Base-by-base conservation (phyloP, 2,888 invertebrate genomes). In the Kuschelorhynchus macadamiae region DNA sequence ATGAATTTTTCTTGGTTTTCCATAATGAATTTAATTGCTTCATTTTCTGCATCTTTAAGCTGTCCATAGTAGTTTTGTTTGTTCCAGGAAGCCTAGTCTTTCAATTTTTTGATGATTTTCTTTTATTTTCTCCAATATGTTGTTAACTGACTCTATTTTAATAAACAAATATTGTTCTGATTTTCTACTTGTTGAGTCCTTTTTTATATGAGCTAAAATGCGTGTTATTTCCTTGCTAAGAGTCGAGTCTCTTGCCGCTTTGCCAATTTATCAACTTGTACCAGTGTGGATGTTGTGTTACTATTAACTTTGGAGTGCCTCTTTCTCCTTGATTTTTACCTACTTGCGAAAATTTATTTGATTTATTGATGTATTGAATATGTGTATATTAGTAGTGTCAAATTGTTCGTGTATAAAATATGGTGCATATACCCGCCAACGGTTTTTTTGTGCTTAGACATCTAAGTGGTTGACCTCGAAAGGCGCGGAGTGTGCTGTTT, bases 21-120 rank as follows among this genome's bases (percentile, higher is more conserved):
- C 36, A 36, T 36, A 12, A 36, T 36, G 11, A n/a, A 3, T 11
- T 36, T 36, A 36, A 36, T 36, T 36, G 36, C 36, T 36, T 36
- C 36, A 11, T 36, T 11, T 3, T 36, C n/a, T n/a, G n/a, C n/a
- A n/a, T 7, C 12, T 36, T 36, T 36, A 11, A 11, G 36, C 2
- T 11, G 12, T 11, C 36, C 36, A 11, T 12, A 36, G 36, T 12
- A 36, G 11, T 36, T 36, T 36, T 36, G 36, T 36, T 11, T 36
- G 36, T 36, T 36, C 36, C 3, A 7, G 36, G 12, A 4, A 36
- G 11, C 36, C 36, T 11, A 36, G 12, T 36, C 5, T 11, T 36
- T 36, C 5, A 11, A 36, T 36, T 36, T 36, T 36, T 12, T 11
- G n/a, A 36, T 36, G 36, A 36, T 36, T 36, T 36, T 36, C 36